Evolutionary conservation across 1,140 invertebrate species (phyloP).

Genomic region (Teleopsis dalmanni): DNA sequence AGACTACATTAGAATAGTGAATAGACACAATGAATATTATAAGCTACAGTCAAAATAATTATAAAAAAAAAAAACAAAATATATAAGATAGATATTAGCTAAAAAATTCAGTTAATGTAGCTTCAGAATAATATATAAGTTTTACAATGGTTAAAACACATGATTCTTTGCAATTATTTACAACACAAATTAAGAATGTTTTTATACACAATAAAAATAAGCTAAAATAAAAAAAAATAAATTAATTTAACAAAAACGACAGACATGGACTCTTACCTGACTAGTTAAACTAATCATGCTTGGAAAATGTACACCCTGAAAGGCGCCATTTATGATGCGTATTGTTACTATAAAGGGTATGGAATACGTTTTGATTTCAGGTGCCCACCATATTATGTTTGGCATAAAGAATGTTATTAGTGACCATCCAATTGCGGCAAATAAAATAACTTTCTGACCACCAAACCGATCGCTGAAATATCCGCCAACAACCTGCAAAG

Average conservation of each 20-base stretch:
- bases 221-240: neutral
- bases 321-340: conserved; percentile 58
- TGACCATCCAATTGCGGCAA: conserved; percentile 60
- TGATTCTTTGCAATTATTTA: no score
- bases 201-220: no score
- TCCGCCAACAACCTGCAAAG: conserved; percentile 50
- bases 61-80: no score
- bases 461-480: conserved; percentile 62
- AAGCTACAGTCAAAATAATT: no score
- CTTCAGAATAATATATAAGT: no score
- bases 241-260: neutral
- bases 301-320: conserved; percentile 65
- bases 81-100: no score
- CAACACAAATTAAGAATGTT: no score
- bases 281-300: conserved; percentile 66
- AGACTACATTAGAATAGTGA: no score
- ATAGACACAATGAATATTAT: no score
- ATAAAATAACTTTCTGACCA: conserved; percentile 59
- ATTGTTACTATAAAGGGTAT: conserved; percentile 55
- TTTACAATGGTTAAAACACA: no score
- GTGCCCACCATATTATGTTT: conserved; percentile 54
- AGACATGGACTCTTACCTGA: conserved; percentile 42
- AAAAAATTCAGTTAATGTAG: no score
- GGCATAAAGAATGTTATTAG: conserved; percentile 61
- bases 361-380: conserved; percentile 48